A percentile compares a stretch with the other conserved stretches of the same genome.
Evolutionary conservation across 37 sponge, comb jelly and placozoan species (phyloP).

Genomic region (Dysidea cf. avara): DNA sequence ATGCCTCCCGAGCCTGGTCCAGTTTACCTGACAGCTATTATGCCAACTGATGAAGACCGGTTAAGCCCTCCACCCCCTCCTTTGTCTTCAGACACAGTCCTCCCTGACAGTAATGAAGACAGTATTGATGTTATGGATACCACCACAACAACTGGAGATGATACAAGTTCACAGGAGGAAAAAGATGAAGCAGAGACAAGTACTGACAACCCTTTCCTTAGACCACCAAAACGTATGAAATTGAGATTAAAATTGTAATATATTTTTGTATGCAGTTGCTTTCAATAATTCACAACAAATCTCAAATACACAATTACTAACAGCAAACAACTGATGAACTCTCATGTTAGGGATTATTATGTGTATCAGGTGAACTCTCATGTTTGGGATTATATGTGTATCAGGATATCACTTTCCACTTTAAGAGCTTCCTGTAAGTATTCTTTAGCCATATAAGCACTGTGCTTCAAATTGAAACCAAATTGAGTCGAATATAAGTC

Average conservation of each 20-base stretch:
- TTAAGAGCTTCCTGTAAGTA: too few relatives aligned
- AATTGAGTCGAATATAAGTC: too few relatives aligned
- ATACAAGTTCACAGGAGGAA: not conserved
- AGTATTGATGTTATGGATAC: not conserved
- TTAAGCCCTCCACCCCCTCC: slow-evolving; percentile 5
- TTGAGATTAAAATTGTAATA: slow-evolving; percentile 10
- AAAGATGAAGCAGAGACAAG: not conserved
- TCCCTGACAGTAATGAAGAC: not conserved
- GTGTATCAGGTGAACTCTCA: not conserved
- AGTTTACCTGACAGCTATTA: slow-evolving; percentile 46
- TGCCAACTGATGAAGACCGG: slow-evolving; percentile 58
- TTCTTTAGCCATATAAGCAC: too few relatives aligned
- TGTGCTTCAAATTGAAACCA: too few relatives aligned
- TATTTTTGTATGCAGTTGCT: not conserved
- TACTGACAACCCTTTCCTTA: slow-evolving; percentile 62
- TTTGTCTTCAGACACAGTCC: not conserved
- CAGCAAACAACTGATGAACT: not conserved
- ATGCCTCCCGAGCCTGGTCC: slow-evolving; percentile 30
- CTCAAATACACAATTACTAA: not conserved
- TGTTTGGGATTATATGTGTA: not conserved
- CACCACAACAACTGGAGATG: not conserved
- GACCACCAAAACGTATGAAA: slow-evolving; percentile 50
- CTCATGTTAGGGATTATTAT: not conserved
- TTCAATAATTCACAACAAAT: not conserved
- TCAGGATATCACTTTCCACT: too few relatives aligned